A percentile compares a stretch with the other conserved stretches of the same genome.
Evolutionary conservation across 1,140 invertebrate species (phyloP).

Genomic region (Pissodes strobi): DNA sequence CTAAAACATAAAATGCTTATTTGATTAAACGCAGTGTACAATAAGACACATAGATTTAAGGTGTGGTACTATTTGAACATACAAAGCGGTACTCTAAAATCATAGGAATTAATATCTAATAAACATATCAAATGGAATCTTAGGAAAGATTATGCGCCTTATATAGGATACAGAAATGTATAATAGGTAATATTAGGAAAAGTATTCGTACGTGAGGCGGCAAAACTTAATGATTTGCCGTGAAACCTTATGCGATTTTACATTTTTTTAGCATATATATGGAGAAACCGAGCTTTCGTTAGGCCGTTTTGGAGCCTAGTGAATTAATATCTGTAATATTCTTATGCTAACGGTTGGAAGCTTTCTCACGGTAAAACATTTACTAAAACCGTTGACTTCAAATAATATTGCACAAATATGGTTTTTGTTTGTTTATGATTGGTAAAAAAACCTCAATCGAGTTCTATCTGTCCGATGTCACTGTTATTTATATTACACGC

Average conservation of each 20-base stretch:
- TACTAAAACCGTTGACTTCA: too few species aligned
- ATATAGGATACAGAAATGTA: not conserved
- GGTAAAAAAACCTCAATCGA: too few species aligned
- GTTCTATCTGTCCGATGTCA: too few species aligned
- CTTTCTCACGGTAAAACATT: not conserved
- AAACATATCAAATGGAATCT: conserved; percentile 23
- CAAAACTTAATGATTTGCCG: conserved; percentile 12
- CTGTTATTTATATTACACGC: too few species aligned
- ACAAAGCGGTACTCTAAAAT: not conserved
- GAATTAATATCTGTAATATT: not conserved
- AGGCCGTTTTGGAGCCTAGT: not conserved
- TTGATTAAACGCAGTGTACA: too few species aligned
- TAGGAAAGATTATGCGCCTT: conserved; percentile 9
- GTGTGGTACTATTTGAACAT: conserved; percentile 14
- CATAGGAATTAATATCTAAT: conserved; percentile 24
- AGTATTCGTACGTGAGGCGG: conserved; percentile 17
- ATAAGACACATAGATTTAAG: not conserved
- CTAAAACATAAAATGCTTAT: too few species aligned
- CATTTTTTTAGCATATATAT: not conserved
- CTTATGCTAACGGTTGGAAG: not conserved
- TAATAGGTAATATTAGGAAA: conserved; percentile 18
- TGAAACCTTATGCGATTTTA: not conserved
- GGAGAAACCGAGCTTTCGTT: not conserved
- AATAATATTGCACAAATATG: too few species aligned
- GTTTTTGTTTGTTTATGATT: too few species aligned